A percentile compares a stretch with the other conserved stretches of the same genome.
Conservation (phyloP, 2,888 invertebrate species). For the Salticus scenicus region DNA sequence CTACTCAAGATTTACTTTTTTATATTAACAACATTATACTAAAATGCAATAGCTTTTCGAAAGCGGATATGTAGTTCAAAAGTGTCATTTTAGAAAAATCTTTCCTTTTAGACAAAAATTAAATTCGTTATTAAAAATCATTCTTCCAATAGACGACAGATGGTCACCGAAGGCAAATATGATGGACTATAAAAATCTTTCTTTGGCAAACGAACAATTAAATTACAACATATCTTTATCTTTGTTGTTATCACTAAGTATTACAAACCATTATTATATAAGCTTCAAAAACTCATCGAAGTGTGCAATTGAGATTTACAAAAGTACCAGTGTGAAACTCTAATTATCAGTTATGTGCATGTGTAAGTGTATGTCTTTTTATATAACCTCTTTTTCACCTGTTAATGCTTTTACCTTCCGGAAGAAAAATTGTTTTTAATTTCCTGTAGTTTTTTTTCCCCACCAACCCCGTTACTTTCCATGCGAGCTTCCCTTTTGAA, state of each 20-base stretch:
- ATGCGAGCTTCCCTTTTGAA: conserved; percentile 32
- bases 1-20: too few species aligned
- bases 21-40: too few species aligned
- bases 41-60: too few species aligned
- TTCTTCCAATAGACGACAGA: too few species aligned
- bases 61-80: too few species aligned
- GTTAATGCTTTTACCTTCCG: conserved; percentile 16
- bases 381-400: neutral
- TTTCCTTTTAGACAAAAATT: too few species aligned
- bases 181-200: neutral
- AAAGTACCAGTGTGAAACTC: neutral
- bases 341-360: conserved; percentile 21
- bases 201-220: neutral
- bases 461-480: conserved; percentile 43
- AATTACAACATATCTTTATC: neutral
- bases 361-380: neutral
- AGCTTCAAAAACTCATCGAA: conserved; percentile 3
- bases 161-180: neutral
- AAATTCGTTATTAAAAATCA: too few species aligned
- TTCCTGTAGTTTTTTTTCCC: conserved; percentile 39
- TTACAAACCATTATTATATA: neutral
- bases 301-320: neutral
- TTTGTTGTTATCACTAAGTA: neutral
- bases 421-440: conserved; percentile 13
- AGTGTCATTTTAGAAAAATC: too few species aligned